Evolutionary conservation across 2,113 vertebrate species (phyloP), one percentile per base, ranked within the genome.

Genomic region (Theristicus caerulescens): DNA sequence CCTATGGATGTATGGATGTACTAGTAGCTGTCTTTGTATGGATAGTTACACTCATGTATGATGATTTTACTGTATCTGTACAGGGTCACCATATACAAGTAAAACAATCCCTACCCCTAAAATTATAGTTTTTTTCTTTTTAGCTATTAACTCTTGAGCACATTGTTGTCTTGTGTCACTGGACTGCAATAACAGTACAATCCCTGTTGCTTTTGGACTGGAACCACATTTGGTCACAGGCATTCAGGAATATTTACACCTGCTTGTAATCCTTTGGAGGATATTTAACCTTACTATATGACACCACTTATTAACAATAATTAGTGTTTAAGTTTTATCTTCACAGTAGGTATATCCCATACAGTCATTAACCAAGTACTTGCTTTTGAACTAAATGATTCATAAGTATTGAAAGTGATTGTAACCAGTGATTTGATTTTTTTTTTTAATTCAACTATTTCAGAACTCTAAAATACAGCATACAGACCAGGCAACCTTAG

Each of bases 321-420:
- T 95, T 92, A 82, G n/a, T 74, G 71, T 93, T 97, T 93, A 80
- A 58, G 58, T 90, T 96, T 76, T 87, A 49, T 58, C 61, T 79
- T 93, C 71, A 54, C 22, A n/a, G 92, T 80, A 70, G 85, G 71
- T 83, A 92, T 90, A 73, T 88, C 58, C 80, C 55, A 82, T 94
- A 69, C 7, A 90, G 54, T 78, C 74, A 90, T 77, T 96, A 96
- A 93, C 67, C 59, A 47, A 89, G 47, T 94, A 74, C 77, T n/a
- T 94, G 62, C 85, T 82, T 95, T 82, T 73, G 42, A 95, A 90
- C 71, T 73, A 82, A 86, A 90, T 91, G 66, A 86, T 96, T 96
- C 74, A 42, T 70, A 86, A 86, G 34, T 85, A 46, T 58, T 85
- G 38, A 77, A 94, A 70, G 47, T 0, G 0, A 80, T 40, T 88